phyloP scores from a whole-genome alignment of 2,113 vertebrate species.

The Smithornis capensis region DNA sequence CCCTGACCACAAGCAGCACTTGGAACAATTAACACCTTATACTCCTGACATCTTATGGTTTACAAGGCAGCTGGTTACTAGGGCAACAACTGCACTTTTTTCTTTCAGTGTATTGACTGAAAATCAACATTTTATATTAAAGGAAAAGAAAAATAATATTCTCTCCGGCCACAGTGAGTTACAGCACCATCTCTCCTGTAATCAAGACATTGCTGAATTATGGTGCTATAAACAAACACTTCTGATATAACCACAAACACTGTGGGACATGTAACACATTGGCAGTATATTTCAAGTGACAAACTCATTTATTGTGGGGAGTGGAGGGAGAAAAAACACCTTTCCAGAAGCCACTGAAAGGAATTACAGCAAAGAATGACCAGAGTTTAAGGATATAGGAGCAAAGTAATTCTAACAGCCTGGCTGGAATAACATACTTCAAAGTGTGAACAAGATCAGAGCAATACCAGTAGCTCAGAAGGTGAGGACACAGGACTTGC shows the following conservation, averaged over 20 bases:
- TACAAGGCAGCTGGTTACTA: constrained; percentile 54
- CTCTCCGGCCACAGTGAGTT: constrained; percentile 44
- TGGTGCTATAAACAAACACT: constrained; percentile 67
- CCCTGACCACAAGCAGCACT: constrained; percentile 30
- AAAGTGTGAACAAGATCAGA: neutral
- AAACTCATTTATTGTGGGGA: constrained; percentile 56
- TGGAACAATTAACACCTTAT: constrained; percentile 62
- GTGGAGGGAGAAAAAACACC: constrained; percentile 39
- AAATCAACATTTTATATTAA: constrained; percentile 65
- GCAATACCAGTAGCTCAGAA: neutral
- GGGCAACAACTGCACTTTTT: constrained; percentile 44
- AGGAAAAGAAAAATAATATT: constrained; percentile 62
- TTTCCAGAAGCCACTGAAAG: constrained; percentile 34
- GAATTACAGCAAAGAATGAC: constrained; percentile 39
- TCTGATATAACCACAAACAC: constrained; percentile 66
- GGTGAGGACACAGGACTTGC: neutral
- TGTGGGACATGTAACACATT: constrained; percentile 61
- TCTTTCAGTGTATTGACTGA: constrained; percentile 34
- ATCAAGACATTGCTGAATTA: constrained; percentile 70
- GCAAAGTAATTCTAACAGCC: neutral
- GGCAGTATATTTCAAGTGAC: constrained; percentile 67
- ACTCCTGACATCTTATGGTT: constrained; percentile 6
- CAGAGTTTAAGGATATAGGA: neutral
- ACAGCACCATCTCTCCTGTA: constrained; percentile 51
- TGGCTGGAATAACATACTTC: neutral